Percentiles rank a stretch among this genome's conserved stretches.
Evolutionary conservation across 37 sponge, comb jelly and placozoan genomes (phyloP).

Genomic region (Halisarca cf. caerulea): DNA sequence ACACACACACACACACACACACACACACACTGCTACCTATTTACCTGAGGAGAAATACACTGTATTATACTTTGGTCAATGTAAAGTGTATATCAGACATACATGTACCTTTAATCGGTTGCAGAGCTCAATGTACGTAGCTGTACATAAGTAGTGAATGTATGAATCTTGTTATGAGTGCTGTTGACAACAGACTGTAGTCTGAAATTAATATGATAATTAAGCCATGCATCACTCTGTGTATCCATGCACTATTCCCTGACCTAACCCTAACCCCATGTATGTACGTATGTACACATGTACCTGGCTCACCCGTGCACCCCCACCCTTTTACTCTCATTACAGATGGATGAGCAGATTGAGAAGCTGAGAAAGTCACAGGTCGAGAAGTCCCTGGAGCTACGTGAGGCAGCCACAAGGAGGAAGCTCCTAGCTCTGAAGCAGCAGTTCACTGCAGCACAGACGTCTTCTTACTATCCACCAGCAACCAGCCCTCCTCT

Average conservation of each 20-base stretch:
- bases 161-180: no score
- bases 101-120: no score
- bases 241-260: no score
- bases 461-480: background rate
- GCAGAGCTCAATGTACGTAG: no score
- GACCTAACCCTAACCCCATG: no score
- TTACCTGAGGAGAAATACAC: no score
- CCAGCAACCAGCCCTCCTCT: background rate
- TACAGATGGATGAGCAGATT: conserved; percentile 58
- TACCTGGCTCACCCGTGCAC: background rate
- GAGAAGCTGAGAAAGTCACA: conserved; percentile 55
- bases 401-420: conserved; percentile 83
- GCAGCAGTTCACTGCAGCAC: conserved; percentile 39
- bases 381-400: conserved; percentile 76
- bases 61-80: no score
- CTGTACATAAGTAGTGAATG: no score
- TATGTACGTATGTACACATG: background rate
- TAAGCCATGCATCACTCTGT: no score
- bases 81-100: no score
- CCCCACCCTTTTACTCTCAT: background rate
- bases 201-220: no score
- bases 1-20: background rate
- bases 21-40: background rate
- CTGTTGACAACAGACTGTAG: no score
- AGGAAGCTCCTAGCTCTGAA: conserved; percentile 75